Base-by-base conservation (phyloP, 2,113 vertebrate species). In the Halichoeres trimaculatus region DNA sequence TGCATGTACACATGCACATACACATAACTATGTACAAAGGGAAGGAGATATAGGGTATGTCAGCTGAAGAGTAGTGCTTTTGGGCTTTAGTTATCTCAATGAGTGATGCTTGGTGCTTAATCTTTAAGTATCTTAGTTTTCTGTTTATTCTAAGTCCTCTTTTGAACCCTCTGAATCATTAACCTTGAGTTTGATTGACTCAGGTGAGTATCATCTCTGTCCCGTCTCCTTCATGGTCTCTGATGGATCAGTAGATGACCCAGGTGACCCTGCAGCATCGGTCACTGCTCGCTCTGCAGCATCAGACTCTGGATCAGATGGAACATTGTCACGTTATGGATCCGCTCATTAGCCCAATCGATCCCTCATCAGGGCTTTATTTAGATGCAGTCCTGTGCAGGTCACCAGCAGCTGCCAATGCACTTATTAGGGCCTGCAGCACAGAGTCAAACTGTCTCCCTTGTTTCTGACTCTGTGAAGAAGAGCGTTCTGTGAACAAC, bases 311-410 rank as follows among this genome's bases (percentile, higher is more conserved):
- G 5, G 52, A 59, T 64, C 73, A 62, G 62, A 61, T 65, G 8
- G 30, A 10, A 63, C 78, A 48, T n/a, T 2, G 65, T 74, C 61
- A 65, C 9, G 1, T 30, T 23, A 65, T 41, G 55, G 73, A 61
- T 73, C 36, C 14, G 51, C 63, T 35, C 4, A 52, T 78, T 63
- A 12, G 69, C 36, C 14, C 35, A 1, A 81, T 83, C 84, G 64
- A 74, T 87, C 14, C 55, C 52, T 83, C 73, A 34, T 75, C 51
- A 47, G 0, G 1, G 12, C 53, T 78, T 3, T 78, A 84, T 70
- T 23, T 78, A 76, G 66, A 58, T 22, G 0, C 36, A 9, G 16
- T 54, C 76, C 65, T 34, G 67, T 50, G 14, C 56, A 8, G 68
- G 48, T 79, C 78, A 64, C 70, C 64, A 83, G 22, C 56, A 45